Evolutionary conservation across 2,113 vertebrate species (phyloP), one percentile per base, ranked within the genome.

Genomic region (Coptodon bakossiorum): DNA sequence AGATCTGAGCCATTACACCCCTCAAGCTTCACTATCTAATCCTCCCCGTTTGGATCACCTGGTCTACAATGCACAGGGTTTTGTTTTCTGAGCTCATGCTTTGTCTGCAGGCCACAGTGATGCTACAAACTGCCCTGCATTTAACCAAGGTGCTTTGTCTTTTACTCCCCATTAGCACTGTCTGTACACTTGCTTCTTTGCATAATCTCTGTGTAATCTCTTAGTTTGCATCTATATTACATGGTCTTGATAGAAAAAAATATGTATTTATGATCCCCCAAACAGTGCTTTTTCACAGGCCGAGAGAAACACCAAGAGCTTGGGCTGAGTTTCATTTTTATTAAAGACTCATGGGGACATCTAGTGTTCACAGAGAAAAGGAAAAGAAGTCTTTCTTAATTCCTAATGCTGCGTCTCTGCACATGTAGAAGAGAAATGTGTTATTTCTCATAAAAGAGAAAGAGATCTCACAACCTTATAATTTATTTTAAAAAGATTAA

Each of bases 291-390:
- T 43, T 59, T 53, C 76, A 80, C 29, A 43, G 48, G 61, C 9
- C 5, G 24, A 66, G 22, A 7, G 24, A 81, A 54, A 36, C 1
- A 4, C n/a, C 19, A 29, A 7, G 10, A n/a, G 52, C 78, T 27
- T 4, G 13, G 34, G 48, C 13, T 50, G 45, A 29, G 79, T 19
- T 59, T 54, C 7, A 17, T 27, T 90, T 92, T 79, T 88, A 76
- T 17, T 31, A 84, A 93, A 92, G 92, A 57, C 81, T 92, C 81
- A 90, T 92, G 90, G 90, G 93, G 95, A 93, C 94, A 94, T 94
- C 95, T 95, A 94, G 95, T 95, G 95, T 91, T 81, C 61, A 68
- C 29, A 73, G 34, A 76, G 52, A 66, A 81, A 83, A 93, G 38
- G 16, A 79, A 71, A 29, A 6, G 0, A 82, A 14, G 31, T 8